Evolutionary conservation across 2,113 vertebrate species (phyloP).

Genomic region (Ellobius talpinus): DNA sequence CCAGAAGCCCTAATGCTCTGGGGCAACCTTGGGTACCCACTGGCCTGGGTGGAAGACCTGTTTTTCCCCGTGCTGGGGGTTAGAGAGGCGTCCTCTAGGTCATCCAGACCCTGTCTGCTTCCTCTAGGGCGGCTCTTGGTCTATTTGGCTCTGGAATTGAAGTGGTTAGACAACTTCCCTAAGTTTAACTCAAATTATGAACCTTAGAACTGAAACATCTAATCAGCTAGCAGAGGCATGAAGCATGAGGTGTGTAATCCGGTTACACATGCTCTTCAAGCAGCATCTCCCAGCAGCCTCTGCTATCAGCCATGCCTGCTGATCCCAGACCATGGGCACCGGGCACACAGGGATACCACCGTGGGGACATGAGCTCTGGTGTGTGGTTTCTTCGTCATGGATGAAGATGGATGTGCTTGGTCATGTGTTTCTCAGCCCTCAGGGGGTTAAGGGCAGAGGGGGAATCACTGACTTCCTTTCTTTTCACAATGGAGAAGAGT

Average conservation of each 20-base stretch:
- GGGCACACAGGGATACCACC: background rate
- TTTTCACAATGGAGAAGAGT: background rate
- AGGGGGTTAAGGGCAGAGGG: too few relatives aligned
- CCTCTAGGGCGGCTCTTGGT: slow-evolving; percentile 67
- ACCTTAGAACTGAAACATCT: slow-evolving; percentile 79
- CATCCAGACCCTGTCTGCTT: slow-evolving; percentile 27
- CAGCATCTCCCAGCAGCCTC: slow-evolving; percentile 17
- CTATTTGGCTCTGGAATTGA: slow-evolving; percentile 77
- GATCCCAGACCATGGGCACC: background rate
- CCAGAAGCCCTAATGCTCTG: fast-evolving
- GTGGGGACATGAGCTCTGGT: fast-evolving
- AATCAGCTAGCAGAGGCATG: slow-evolving; percentile 75
- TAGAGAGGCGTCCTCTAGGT: slow-evolving; percentile 18
- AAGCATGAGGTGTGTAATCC: slow-evolving; percentile 75
- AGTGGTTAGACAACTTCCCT: slow-evolving; percentile 68
- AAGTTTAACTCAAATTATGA: slow-evolving; percentile 71
- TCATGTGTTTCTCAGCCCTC: background rate
- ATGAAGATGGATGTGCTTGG: background rate
- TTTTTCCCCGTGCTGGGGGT: background rate
- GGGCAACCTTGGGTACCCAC: background rate
- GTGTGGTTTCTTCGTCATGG: background rate
- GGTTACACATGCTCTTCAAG: slow-evolving; percentile 60
- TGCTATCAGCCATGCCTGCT: background rate
- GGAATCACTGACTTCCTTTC: background rate
- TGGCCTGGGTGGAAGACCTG: background rate